Evolutionary conservation across 2,888 invertebrate genomes (phyloP), one percentile per base, ranked within the genome.

Genomic region (Agrochola lota): DNA sequence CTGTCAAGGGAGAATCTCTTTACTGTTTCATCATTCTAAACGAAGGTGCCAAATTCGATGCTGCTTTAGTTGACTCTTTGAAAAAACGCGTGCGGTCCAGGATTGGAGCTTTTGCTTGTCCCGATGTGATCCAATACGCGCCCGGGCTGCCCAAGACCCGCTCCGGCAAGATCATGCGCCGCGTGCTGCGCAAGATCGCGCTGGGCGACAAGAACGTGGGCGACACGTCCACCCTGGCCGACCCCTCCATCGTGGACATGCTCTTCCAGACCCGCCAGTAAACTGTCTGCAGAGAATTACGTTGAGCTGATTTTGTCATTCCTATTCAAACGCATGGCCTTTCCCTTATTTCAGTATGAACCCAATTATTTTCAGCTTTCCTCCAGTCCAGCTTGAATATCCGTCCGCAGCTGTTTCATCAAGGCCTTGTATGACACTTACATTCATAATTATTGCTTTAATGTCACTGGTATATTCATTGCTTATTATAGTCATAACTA

Each of bases 141-240:
- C 99, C 99, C 0, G 98, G 98, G 0, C 96, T 99, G 84, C 99
- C 99, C 0, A 99, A 99, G 95, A 99, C 99, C 0, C 97, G 99
- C 69, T 99, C 99, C 0, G 99, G 99, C 3, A 99, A 99, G 96
- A 99, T 99, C 81, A 99, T 99, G 99, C 97, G 99, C 81, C 97
- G 99, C 85, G 98, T 99, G 78, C 96, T 99, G 81, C 97, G 99
- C 84, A 99, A 99, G 96, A 98, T 99, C 23, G 99, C 99, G 0
- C 95, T 98, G 4, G 98, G 99, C 60, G 99, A 99, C 92, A 97
- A 96, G 68, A 98, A 99, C 87, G 97, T 99, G 62, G 99, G 99
- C 7, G 99, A 99, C 95, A 98, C 98, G 3, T 98, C 99, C 67
- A 99, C 99, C 0, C 96, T 99, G 87, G 99, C 99, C 49, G 99